Evolutionary conservation across 2,888 invertebrate genomes (phyloP).

Genomic region (Arctia plantaginis): DNA sequence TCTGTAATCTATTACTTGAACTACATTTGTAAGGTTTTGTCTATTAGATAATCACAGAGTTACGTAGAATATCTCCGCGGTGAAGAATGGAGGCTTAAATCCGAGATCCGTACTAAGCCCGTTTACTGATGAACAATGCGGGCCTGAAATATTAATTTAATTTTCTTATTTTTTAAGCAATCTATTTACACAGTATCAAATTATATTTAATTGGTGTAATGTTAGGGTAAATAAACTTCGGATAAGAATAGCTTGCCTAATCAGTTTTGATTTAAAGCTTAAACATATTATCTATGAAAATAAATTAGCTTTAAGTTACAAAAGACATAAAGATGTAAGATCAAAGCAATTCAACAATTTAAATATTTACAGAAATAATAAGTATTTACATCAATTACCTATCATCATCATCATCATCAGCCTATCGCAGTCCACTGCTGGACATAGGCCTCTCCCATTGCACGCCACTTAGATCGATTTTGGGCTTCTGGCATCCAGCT

Average conservation of each 20-base stretch:
- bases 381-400: too few species aligned
- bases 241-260: slow-evolving; percentile 22
- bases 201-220: slow-evolving; percentile 46
- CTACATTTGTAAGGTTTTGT: not conserved
- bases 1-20: not conserved
- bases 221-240: slow-evolving; percentile 18
- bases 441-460: too few species aligned
- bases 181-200: slow-evolving; percentile 44
- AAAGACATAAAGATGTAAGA: too few species aligned
- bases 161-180: slow-evolving; percentile 52
- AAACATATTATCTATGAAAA: not conserved
- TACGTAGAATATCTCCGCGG: not conserved
- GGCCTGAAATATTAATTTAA: slow-evolving; percentile 59
- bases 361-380: too few species aligned
- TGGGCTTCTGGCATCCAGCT: too few species aligned
- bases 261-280: slow-evolving; percentile 11
- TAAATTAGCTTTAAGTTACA: too few species aligned
- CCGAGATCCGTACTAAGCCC: slow-evolving; percentile 57
- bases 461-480: too few species aligned
- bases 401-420: too few species aligned
- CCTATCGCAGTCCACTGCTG: too few species aligned
- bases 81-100: not conserved
- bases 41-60: not conserved
- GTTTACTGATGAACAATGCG: slow-evolving; percentile 76
- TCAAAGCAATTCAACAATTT: too few species aligned